These are phyloP conservation scores for Diadema setosum DNA, from an alignment of 35 echinoderm and acorn worm species.

Conservation along the genomic window DNA sequence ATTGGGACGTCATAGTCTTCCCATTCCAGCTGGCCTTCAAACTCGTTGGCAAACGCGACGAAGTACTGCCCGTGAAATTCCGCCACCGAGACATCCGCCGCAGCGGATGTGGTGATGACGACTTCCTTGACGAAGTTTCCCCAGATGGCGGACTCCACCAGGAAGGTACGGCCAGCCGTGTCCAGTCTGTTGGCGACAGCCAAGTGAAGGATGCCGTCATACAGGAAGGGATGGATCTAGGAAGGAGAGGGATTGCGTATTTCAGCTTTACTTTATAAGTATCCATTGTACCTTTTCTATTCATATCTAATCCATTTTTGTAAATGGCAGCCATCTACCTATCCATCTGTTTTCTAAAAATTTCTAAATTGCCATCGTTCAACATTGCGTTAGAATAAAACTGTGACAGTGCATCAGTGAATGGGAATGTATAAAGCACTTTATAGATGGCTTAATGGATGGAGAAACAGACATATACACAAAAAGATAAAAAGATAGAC, in stretches of 20 bases:
- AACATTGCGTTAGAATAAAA: too few species aligned
- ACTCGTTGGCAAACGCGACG: constrained; percentile 1
- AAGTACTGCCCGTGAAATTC: neutral
- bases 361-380: too few species aligned
- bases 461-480: too few species aligned
- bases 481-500: too few species aligned
- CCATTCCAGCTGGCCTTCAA: neutral
- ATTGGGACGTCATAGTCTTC: neutral
- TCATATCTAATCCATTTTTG: too few species aligned
- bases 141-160: constrained; percentile 15
- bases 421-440: too few species aligned
- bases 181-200: neutral
- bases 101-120: neutral
- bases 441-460: too few species aligned
- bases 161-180: neutral
- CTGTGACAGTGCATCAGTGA: too few species aligned
- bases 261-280: too few species aligned
- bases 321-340: too few species aligned
- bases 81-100: neutral
- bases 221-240: constrained; percentile 2
- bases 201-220: neutral
- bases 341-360: too few species aligned
- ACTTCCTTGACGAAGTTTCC: constrained; percentile 1
- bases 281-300: too few species aligned
- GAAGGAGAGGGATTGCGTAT: neutral